Base-by-base conservation (phyloP, 2,888 invertebrate species). In the Pogonocherus hispidulus region DNA sequence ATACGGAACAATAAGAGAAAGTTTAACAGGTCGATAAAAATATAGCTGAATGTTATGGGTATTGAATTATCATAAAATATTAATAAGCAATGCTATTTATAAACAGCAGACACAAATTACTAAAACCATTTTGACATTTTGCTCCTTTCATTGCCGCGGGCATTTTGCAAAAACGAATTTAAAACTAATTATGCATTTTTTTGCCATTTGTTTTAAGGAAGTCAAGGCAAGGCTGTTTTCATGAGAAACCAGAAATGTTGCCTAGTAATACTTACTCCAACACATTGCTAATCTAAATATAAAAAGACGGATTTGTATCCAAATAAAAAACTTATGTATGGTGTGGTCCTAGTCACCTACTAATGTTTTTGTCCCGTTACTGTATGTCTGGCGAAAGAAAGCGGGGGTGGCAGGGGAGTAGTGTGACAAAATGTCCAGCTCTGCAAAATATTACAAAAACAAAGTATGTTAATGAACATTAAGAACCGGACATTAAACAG, bases 121-220 rank as follows among this genome's bases (percentile, higher is more conserved):
- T n/a, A 41, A 14, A 41, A 3, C 32, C 6, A 11, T 52, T 51
- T 51, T 51, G 51, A 27, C 51, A 51, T 51, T 51, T 27, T 11
- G 27, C 16, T 52, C 8, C 32, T 32, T 52, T 52, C 32, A 52
- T 32, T 52, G 52, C 32, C 32, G 27, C 5, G 2, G 32, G 52
- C 18, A 22, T 18, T 49, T 52, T 52, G 23, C 23, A 22, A 8
- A 51, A 51, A 51, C 52, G 16, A 18, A 52, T 32, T 32, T 11
- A 27, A 32, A 52, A 22, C 9, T 52, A 32, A 52, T 52, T 32
- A 52, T 19, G 22, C 6, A 14, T 51, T 51, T 49, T 49, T 49
- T 52, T 52, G 8, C 27, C 18, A 19, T 52, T 51, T 52, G 52
- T 11, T 52, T 41, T 52, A 52, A 52, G 52, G 22, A 52, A 52